phyloP scores from a whole-genome alignment of 92 coral and sea anemone species.

The Metridium senile region DNA sequence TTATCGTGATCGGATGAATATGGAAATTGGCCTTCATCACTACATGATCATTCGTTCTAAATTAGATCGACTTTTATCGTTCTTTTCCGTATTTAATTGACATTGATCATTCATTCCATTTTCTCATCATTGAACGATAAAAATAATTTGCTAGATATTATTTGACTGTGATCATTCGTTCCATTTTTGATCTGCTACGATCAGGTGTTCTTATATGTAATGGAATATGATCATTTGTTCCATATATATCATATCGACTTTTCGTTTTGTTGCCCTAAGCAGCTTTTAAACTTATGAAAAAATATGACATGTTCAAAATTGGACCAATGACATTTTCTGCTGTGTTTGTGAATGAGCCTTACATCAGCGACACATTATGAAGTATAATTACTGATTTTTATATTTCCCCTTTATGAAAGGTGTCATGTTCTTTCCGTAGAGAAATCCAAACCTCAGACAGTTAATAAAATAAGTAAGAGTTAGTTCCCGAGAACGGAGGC shows the following conservation, averaged over 20 bases:
- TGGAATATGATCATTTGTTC: background rate
- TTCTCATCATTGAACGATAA: too few species aligned
- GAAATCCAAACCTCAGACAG: background rate
- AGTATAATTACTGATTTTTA: too few species aligned
- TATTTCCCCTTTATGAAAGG: background rate
- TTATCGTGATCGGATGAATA: background rate
- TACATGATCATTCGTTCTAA: background rate
- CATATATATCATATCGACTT: background rate
- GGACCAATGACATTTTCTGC: background rate
- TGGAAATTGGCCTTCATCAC: background rate
- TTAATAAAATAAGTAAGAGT: background rate
- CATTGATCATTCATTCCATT: background rate
- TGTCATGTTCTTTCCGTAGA: background rate
- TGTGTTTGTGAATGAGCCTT: background rate
- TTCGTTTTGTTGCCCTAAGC: background rate
- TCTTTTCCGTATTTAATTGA: background rate
- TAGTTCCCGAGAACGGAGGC: slow-evolving; percentile 15
- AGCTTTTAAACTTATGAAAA: too few species aligned
- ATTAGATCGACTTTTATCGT: background rate
- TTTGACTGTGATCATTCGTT: background rate
- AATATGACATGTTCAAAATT: background rate
- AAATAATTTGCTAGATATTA: too few species aligned
- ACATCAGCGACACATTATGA: background rate
- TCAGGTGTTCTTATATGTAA: background rate
- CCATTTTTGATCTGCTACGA: too few species aligned